Conservation (phyloP, 2,888 invertebrate genomes). For the Catocala nupta region DNA sequence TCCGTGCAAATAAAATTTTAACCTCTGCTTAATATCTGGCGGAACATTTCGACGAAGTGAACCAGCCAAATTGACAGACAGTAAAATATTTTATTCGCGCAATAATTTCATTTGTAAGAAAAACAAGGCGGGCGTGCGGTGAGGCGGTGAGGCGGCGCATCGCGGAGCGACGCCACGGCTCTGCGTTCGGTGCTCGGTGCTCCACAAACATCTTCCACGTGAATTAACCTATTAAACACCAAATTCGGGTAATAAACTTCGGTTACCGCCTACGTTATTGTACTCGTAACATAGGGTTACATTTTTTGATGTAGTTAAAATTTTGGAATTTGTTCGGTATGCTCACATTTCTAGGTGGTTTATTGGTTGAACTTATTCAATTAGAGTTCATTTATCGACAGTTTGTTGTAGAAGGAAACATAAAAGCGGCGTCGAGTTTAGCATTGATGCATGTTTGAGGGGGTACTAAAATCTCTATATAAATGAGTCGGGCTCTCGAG, state of each 20-base stretch:
- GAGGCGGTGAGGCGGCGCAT: conserved; percentile 20
- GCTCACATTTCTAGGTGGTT: conserved; percentile 27
- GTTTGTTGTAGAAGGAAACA: conserved; percentile 16
- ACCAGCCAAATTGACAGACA: conserved; percentile 84
- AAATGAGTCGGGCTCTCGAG: conserved; percentile 38
- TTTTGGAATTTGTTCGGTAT: conserved; percentile 36
- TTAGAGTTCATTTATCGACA: conserved; percentile 27
- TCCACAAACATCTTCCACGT: conserved; percentile 80
- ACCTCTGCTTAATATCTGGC: conserved; percentile 85
- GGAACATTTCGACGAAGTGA: conserved; percentile 71
- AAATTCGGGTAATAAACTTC: conserved; percentile 77
- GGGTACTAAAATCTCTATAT: conserved; percentile 18
- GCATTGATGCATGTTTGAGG: conserved; percentile 3
- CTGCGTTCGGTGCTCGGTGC: conserved; percentile 47
- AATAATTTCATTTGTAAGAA: conserved; percentile 86
- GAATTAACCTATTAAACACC: conserved; percentile 84
- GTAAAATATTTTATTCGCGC: conserved; percentile 86
- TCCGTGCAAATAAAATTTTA: conserved; percentile 84
- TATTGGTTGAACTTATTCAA: conserved; percentile 34
- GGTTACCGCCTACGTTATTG: conserved; percentile 54
- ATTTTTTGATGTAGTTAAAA: conserved; percentile 56
- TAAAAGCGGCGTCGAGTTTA: conserved; percentile 27
- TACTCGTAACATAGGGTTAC: conserved; percentile 67
- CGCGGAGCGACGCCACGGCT: neutral
- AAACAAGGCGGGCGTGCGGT: conserved; percentile 70